Conservation (phyloP, 1,140 invertebrate genomes). For the Cecropterus lyciades region DNA sequence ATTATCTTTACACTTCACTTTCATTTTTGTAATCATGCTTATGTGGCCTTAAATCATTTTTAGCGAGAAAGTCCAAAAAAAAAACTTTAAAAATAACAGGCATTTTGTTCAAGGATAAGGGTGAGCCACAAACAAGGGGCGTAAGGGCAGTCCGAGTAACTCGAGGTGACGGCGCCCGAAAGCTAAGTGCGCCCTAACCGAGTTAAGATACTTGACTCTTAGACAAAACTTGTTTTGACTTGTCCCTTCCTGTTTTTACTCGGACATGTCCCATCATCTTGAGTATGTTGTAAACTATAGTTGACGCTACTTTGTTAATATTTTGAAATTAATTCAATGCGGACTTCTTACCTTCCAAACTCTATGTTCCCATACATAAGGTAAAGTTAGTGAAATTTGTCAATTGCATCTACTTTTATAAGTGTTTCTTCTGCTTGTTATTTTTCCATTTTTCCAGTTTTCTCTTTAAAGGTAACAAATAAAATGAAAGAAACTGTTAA, state of each 20-base stretch:
- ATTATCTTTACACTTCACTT: too few relatives aligned
- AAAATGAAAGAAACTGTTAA: too few relatives aligned
- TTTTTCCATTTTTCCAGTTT: too few relatives aligned
- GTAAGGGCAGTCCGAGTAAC: neutral
- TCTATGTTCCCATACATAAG: too few relatives aligned
- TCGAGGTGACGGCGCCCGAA: slow-evolving; percentile 14
- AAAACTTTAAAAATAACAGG: neutral
- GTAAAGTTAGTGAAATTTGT: too few relatives aligned
- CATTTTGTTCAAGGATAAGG: neutral
- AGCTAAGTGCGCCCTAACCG: slow-evolving; percentile 22
- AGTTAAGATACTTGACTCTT: slow-evolving; percentile 28
- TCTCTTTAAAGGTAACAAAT: too few relatives aligned
- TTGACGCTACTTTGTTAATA: neutral
- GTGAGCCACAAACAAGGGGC: neutral
- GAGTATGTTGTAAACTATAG: neutral
- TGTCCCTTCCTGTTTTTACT: slow-evolving; percentile 25
- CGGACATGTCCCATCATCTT: slow-evolving; percentile 6
- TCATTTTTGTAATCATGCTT: too few relatives aligned
- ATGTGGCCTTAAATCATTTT: too few relatives aligned
- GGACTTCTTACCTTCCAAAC: too few relatives aligned
- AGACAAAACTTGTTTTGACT: slow-evolving; percentile 28
- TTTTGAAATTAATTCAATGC: neutral
- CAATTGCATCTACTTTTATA: too few relatives aligned
- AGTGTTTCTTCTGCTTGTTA: too few relatives aligned
- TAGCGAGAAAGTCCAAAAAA: too few relatives aligned